phyloP scores from a whole-genome alignment of 2,797 vertebrate genomes.

The Manis javanica region DNA sequence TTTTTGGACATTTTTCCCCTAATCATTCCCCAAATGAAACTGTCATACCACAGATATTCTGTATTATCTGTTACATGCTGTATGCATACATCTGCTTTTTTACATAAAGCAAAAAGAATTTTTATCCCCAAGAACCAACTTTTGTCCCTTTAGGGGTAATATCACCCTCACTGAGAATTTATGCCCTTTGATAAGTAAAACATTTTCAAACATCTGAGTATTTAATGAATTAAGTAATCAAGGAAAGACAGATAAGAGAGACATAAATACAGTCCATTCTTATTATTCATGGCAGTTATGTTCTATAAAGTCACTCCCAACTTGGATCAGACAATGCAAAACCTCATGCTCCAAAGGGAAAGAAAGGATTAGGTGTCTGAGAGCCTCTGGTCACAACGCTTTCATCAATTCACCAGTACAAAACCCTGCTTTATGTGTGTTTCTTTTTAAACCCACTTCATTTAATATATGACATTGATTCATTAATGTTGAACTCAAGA shows the following conservation, averaged over 20 bases:
- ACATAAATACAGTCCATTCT: neutral
- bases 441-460: neutral
- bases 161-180: neutral
- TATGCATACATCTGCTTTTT: neutral
- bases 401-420: neutral
- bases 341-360: neutral
- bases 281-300: neutral
- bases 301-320: neutral
- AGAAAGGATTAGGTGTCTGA: neutral
- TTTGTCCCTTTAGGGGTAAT: neutral
- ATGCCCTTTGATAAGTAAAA: neutral
- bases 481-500: neutral
- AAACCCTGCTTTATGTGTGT: neutral
- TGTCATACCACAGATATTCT: neutral
- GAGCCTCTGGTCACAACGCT: neutral
- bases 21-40: neutral
- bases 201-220: neutral
- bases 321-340: neutral
- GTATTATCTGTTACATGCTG: neutral
- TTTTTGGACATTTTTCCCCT: neutral
- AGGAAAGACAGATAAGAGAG: neutral
- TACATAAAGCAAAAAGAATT: neutral
- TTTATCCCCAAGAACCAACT: neutral
- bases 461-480: neutral
- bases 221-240: neutral